Percentiles rank a stretch among this genome's conserved stretches.
These are phyloP conservation scores for Elanus axillaris DNA, from an alignment of 2,113 vertebrate genomes.

Conservation along the genomic window DNA sequence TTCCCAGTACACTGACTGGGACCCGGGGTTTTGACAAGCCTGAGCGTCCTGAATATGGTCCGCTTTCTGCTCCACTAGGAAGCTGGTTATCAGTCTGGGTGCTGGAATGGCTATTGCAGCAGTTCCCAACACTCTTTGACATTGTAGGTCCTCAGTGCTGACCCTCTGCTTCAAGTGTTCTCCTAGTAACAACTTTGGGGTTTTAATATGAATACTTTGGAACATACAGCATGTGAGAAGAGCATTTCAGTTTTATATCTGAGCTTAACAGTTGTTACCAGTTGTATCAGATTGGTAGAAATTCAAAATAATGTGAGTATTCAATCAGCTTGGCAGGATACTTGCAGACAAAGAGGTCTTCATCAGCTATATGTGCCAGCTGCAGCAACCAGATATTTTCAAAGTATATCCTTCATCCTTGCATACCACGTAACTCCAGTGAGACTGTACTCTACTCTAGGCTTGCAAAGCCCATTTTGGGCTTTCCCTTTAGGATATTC, in stretches of 20 bases:
- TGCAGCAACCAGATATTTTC: background rate
- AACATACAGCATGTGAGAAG: background rate
- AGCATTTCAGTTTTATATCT: background rate
- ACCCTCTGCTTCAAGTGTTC: background rate
- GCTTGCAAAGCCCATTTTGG: background rate
- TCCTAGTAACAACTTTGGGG: background rate
- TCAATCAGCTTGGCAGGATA: background rate
- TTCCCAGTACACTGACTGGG: background rate
- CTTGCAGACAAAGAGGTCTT: background rate
- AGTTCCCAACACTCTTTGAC: background rate
- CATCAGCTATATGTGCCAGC: background rate
- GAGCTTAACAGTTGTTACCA: background rate
- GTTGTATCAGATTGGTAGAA: background rate
- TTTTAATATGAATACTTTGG: background rate
- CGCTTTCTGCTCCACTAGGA: background rate
- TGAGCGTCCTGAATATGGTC: background rate
- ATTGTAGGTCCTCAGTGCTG: background rate
- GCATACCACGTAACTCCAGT: background rate
- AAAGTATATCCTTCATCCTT: background rate
- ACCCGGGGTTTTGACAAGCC: background rate
- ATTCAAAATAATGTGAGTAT: background rate
- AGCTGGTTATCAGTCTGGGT: background rate
- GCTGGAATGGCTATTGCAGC: rapidly evolving
- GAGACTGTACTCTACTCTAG: background rate
- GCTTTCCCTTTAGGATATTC: background rate